Evolutionary conservation across 2,113 vertebrate genomes (phyloP).

Genomic region (Pituophis catenifer): DNA sequence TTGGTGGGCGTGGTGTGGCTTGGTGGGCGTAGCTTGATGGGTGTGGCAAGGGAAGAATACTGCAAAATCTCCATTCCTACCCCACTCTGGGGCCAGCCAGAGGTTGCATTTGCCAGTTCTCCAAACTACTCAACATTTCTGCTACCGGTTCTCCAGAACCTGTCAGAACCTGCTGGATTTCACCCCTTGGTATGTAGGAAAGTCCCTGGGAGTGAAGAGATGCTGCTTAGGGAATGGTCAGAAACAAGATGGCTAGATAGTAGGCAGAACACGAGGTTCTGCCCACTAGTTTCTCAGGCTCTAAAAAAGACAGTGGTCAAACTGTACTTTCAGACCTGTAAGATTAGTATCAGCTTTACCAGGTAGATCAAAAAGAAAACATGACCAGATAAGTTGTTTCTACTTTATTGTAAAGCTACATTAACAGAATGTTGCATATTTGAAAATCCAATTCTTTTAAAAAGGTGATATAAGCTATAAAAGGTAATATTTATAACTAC

Average conservation of each 20-base stretch:
- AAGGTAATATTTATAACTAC: not conserved
- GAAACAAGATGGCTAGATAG: too few species aligned
- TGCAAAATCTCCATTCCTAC: too few species aligned
- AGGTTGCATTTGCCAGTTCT: too few species aligned
- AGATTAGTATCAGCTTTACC: not conserved
- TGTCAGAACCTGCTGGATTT: too few species aligned
- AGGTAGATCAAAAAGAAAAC: not conserved
- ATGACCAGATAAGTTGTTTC: not conserved
- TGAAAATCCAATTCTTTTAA: not conserved
- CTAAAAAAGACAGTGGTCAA: not conserved
- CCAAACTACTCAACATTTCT: too few species aligned
- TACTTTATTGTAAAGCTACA: not conserved
- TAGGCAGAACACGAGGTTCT: too few species aligned
- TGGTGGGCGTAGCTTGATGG: too few species aligned
- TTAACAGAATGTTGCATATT: not conserved
- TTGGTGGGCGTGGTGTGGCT: too few species aligned
- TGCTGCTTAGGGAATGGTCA: too few species aligned
- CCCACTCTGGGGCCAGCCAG: too few species aligned
- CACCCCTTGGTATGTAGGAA: not conserved
- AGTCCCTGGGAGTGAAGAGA: not conserved
- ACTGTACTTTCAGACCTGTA: not conserved
- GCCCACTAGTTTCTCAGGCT: not conserved
- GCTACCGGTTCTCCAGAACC: too few species aligned
- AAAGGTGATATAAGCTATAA: not conserved
- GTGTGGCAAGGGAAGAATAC: too few species aligned